A percentile compares a stretch with the other conserved stretches of the same genome.
These are phyloP conservation scores for Coenonympha glycerion DNA, from an alignment of 2,888 invertebrate genomes.

Conservation along the genomic window DNA sequence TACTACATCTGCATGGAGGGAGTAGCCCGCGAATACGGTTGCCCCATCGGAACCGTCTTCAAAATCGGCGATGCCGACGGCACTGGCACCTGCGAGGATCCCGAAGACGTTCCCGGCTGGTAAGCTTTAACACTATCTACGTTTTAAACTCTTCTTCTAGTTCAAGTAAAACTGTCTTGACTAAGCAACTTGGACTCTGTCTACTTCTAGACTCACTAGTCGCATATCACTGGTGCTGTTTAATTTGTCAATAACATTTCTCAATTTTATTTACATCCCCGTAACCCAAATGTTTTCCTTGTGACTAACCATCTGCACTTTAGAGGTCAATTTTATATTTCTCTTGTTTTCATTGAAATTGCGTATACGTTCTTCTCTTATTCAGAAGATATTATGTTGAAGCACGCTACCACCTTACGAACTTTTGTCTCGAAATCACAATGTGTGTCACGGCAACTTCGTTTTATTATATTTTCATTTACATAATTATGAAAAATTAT, in stretches of 20 bases:
- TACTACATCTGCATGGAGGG: conserved; percentile 96
- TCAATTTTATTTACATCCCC: conserved; percentile 37
- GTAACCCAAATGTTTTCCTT: conserved; percentile 61
- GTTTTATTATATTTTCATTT: conserved; percentile 51
- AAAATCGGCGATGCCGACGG: conserved; percentile 94
- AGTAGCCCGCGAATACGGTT: conserved; percentile 93
- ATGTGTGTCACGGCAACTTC: conserved; percentile 31
- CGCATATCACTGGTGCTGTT: conserved; percentile 53
- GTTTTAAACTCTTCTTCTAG: conserved; percentile 35
- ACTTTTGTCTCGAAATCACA: background rate
- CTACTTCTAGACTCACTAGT: conserved; percentile 54
- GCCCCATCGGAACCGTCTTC: conserved; percentile 96
- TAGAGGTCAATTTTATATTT: conserved; percentile 9
- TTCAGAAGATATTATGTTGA: background rate
- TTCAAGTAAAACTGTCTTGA: conserved; percentile 53
- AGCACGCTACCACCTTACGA: background rate
- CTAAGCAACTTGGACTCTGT: conserved; percentile 50
- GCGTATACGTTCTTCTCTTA: background rate
- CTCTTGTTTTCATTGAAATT: background rate
- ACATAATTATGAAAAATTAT: conserved; percentile 49
- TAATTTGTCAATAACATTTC: conserved; percentile 51
- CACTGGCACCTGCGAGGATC: conserved; percentile 94
- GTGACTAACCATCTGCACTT: conserved; percentile 70
- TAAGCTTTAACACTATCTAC: conserved; percentile 22
- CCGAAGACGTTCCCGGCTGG: conserved; percentile 97